Conservation (phyloP, 2,888 invertebrate genomes). For the Drosophila lutescens region DNA sequence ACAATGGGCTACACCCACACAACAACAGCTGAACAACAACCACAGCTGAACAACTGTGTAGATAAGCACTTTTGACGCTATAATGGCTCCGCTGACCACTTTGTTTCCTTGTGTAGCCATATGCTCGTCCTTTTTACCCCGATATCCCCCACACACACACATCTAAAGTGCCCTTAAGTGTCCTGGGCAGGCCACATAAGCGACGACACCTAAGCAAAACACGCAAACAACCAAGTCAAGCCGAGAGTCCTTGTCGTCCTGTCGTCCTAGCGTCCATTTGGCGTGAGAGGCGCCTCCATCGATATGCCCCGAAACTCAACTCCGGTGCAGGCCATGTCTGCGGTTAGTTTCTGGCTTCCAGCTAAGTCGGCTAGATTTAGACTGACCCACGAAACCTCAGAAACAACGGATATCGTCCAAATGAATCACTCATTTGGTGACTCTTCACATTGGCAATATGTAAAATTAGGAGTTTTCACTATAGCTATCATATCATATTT, state of each 20-base stretch:
- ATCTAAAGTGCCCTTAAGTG: conserved; percentile 80
- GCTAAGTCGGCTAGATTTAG: conserved; percentile 10
- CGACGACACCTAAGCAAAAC: conserved; percentile 76
- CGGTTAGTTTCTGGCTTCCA: conserved; percentile 19
- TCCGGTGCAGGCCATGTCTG: conserved; percentile 23
- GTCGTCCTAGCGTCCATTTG: conserved; percentile 50
- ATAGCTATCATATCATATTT: too few species aligned
- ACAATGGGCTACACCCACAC: conserved; percentile 42
- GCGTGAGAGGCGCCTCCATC: conserved; percentile 66
- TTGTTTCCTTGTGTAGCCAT: conserved; percentile 41
- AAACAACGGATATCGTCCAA: background rate
- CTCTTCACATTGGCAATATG: background rate
- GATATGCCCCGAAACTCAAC: conserved; percentile 61
- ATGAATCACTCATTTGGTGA: background rate
- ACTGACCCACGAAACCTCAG: background rate
- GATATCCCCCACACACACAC: conserved; percentile 37
- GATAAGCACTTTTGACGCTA: conserved; percentile 70
- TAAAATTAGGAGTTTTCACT: background rate
- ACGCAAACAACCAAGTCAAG: conserved; percentile 69
- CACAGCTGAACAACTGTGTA: conserved; percentile 49
- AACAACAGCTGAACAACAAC: conserved; percentile 19
- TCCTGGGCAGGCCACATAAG: conserved; percentile 74
- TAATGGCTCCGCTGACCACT: conserved; percentile 68
- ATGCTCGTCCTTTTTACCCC: conserved; percentile 21
- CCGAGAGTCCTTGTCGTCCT: conserved; percentile 51